Percentiles rank a stretch among this genome's conserved stretches.
These are phyloP conservation scores for Drosophila littoralis DNA, from an alignment of 1,140 invertebrate species.

Conservation along the genomic window DNA sequence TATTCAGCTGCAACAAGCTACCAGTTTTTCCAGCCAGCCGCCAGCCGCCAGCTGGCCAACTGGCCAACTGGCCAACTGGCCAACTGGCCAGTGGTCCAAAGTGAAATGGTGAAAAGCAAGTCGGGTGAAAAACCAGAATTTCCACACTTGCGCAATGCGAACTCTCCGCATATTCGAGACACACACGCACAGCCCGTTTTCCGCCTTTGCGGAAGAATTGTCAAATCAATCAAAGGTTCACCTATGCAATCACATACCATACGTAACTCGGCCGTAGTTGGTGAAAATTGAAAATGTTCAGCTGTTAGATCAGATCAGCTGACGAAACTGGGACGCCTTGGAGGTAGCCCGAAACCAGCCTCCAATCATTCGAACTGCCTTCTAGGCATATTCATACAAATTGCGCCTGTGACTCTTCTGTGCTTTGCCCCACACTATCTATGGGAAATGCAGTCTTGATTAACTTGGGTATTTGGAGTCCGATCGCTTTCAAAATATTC, in stretches of 20 bases:
- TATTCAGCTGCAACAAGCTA: conserved; percentile 1
- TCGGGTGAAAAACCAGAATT: conserved; percentile 33
- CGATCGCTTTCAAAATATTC: too few relatives aligned
- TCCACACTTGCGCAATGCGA: conserved; percentile 35
- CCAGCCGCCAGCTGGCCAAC: background rate
- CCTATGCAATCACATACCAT: background rate
- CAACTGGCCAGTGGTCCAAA: conserved; percentile 36
- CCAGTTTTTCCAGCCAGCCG: conserved; percentile 27
- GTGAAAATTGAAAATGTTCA: background rate
- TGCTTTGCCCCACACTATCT: too few relatives aligned
- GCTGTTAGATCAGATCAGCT: too few relatives aligned
- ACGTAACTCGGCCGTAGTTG: conserved; percentile 11
- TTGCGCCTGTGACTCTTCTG: too few relatives aligned
- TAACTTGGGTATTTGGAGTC: too few relatives aligned
- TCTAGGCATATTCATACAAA: too few relatives aligned
- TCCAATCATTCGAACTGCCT: too few relatives aligned
- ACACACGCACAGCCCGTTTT: conserved; percentile 1
- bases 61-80: conserved; percentile 4
- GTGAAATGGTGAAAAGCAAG: conserved; percentile 7
- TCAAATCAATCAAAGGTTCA: background rate
- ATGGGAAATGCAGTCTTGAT: too few relatives aligned
- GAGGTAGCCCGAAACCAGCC: too few relatives aligned
- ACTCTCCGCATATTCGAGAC: background rate
- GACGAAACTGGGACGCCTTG: too few relatives aligned
- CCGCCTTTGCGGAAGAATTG: conserved; percentile 14